These are phyloP conservation scores for Pao palembangensis DNA, from an alignment of 2,113 vertebrate species.

Conservation along the genomic window DNA sequence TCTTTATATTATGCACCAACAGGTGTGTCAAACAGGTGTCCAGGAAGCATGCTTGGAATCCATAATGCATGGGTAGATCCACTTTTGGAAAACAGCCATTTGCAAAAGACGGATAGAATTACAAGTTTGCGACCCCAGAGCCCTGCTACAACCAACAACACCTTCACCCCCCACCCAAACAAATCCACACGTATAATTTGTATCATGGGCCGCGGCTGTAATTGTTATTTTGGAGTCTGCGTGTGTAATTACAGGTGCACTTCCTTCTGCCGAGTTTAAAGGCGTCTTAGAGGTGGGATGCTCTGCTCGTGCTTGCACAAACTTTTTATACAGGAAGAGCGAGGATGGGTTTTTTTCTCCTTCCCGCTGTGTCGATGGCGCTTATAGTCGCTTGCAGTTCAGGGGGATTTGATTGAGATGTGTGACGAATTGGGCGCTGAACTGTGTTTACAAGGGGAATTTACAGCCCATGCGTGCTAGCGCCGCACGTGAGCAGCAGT, in stretches of 20 bases:
- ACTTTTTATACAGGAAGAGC: constrained; percentile 9
- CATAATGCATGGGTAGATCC: constrained; percentile 46
- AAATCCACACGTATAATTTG: constrained; percentile 65
- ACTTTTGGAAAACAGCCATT: constrained; percentile 66
- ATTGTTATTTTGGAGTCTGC: constrained; percentile 68
- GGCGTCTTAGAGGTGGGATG: constrained; percentile 42
- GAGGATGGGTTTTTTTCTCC: neutral
- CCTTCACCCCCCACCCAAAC: constrained; percentile 29
- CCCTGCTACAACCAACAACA: no score
- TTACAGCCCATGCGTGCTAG: constrained; percentile 14
- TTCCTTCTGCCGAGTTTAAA: constrained; percentile 44
- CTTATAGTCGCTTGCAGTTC: constrained; percentile 4
- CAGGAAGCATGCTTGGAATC: constrained; percentile 53
- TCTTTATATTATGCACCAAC: constrained; percentile 43
- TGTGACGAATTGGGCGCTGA: constrained; percentile 19
- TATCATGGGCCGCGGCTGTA: constrained; percentile 57
- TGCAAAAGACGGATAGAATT: constrained; percentile 59
- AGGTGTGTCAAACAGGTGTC: constrained; percentile 73
- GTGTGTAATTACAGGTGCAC: constrained; percentile 62
- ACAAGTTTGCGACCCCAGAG: constrained; percentile 41
- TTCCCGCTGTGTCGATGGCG: constrained; percentile 5
- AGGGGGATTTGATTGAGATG: constrained; percentile 14
- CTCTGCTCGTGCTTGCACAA: constrained; percentile 8
- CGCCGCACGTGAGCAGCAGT: constrained; percentile 13
- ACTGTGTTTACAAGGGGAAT: constrained; percentile 12